Percentiles rank a stretch among this genome's conserved stretches.
phyloP scores from a whole-genome alignment of 2,113 vertebrate genomes.

The Erinaceus europaeus region DNA sequence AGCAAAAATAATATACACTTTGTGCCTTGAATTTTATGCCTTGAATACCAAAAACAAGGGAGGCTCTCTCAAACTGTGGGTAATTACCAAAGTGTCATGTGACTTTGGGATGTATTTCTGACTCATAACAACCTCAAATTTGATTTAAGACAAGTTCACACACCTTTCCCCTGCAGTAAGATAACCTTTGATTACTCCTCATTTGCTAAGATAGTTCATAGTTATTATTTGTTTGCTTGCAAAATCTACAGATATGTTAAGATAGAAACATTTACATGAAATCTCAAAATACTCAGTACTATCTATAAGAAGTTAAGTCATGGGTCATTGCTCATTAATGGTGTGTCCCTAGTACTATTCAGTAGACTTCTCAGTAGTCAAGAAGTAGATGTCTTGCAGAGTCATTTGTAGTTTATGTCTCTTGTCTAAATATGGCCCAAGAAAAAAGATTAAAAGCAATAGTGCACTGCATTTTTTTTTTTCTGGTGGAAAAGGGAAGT shows the following conservation, averaged over 20 bases:
- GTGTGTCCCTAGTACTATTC: not conserved
- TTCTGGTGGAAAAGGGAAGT: slow-evolving; percentile 30
- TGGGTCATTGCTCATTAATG: not conserved
- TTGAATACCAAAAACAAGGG: not conserved
- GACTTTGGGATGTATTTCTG: not conserved
- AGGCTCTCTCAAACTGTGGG: not conserved
- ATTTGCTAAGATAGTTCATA: not conserved
- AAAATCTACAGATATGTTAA: not conserved
- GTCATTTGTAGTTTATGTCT: slow-evolving; percentile 13
- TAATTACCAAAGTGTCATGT: not conserved
- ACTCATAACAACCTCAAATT: not conserved
- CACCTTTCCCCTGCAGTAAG: not conserved
- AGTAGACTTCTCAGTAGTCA: not conserved
- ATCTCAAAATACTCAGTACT: not conserved
- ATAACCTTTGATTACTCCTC: not conserved
- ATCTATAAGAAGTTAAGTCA: not conserved
- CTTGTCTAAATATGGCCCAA: slow-evolving; percentile 25
- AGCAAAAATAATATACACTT: slow-evolving; percentile 5
- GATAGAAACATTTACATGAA: not conserved
- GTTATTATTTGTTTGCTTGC: not conserved
- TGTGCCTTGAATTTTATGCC: not conserved
- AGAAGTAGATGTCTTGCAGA: not conserved
- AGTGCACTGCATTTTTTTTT: not conserved
- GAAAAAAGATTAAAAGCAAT: slow-evolving; percentile 21
- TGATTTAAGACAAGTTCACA: not conserved